Evolutionary conservation across 2,888 invertebrate species (phyloP).

Genomic region (Galerucella pusilla): DNA sequence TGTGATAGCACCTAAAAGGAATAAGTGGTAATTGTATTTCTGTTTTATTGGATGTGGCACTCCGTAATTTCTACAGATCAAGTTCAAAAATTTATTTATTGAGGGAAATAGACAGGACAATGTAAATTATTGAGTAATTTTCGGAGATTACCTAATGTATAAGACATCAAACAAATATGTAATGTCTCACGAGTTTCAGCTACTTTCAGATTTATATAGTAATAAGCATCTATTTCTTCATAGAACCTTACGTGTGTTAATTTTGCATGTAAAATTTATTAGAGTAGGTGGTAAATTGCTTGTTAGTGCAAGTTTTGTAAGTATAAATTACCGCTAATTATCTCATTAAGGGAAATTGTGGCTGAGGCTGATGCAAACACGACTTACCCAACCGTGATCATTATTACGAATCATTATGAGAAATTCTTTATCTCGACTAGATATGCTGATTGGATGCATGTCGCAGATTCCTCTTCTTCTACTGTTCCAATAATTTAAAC

Average conservation of each 20-base stretch:
- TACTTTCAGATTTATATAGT: background rate
- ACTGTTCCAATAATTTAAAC: background rate
- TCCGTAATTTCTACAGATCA: no score
- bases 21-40: no score
- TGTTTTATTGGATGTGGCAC: no score
- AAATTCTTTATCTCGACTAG: constrained; percentile 15
- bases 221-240: background rate
- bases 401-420: constrained; percentile 32
- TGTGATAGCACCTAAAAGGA: no score
- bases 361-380: constrained; percentile 27
- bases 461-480: background rate
- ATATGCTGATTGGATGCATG: constrained; percentile 10
- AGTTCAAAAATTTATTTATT: no score
- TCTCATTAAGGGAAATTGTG: constrained; percentile 33
- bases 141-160: background rate
- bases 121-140: background rate
- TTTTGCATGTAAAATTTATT: constrained; percentile 34
- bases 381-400: constrained; percentile 31
- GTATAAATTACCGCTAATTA: constrained; percentile 34
- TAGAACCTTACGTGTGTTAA: constrained; percentile 12
- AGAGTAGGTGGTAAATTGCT: constrained; percentile 27
- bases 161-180: background rate
- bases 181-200: background rate
- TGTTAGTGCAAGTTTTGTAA: constrained; percentile 27
- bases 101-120: no score